phyloP scores from a whole-genome alignment of 1,140 invertebrate genomes.

The Achatina immaculata region DNA sequence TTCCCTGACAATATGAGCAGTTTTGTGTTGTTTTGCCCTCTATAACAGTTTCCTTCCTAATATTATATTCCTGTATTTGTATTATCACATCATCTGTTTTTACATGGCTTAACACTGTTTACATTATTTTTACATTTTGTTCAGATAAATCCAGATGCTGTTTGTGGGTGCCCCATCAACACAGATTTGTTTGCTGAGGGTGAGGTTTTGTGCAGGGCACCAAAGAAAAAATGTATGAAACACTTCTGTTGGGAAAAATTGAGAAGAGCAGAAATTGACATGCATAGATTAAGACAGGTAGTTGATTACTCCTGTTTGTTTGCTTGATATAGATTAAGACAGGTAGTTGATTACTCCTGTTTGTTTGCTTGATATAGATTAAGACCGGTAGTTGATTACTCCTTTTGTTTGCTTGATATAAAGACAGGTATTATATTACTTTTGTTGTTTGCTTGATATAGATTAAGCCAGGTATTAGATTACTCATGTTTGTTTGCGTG shows the following conservation, averaged over 20 bases:
- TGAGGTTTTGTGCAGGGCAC: conserved; percentile 83
- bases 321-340: conserved; percentile 74
- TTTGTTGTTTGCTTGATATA: conserved; percentile 54
- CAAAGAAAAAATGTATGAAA: conserved; percentile 91
- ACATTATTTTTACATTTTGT: neutral
- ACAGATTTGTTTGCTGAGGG: conserved; percentile 78
- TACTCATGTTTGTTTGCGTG: no score
- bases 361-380: conserved; percentile 71
- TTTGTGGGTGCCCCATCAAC: conserved; percentile 93
- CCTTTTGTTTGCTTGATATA: neutral
- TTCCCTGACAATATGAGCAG: no score
- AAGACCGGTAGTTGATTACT: conserved; percentile 73
- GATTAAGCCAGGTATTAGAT: conserved; percentile 75
- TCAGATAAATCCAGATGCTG: conserved; percentile 72
- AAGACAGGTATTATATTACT: neutral
- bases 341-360: conserved; percentile 69
- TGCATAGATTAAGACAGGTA: conserved; percentile 79
- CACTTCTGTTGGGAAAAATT: conserved; percentile 98
- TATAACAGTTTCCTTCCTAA: no score
- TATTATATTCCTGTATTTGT: no score
- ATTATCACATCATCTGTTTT: no score
- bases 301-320: neutral
- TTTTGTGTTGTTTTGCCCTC: no score
- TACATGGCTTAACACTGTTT: no score
- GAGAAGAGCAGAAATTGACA: conserved; percentile 85